phyloP scores from a whole-genome alignment of 2,888 invertebrate genomes.

The Hirtodrosophila confusa region DNA sequence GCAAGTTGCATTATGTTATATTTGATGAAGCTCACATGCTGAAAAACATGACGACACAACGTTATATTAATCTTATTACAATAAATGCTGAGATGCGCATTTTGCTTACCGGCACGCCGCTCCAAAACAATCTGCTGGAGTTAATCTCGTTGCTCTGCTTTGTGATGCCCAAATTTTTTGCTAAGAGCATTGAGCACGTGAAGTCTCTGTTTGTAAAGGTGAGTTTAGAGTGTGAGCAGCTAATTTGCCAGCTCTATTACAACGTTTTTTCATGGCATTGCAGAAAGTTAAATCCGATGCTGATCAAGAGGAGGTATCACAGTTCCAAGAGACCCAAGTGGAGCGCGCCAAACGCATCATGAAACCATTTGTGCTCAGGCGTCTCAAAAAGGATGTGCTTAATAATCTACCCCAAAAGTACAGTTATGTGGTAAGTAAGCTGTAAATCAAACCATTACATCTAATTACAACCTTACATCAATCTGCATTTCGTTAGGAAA shows the following conservation, averaged over 20 bases:
- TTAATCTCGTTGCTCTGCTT: conserved; percentile 97
- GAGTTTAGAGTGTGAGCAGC: background rate
- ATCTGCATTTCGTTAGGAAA: conserved; percentile 65
- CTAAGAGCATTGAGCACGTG: conserved; percentile 93
- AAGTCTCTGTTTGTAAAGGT: conserved; percentile 94
- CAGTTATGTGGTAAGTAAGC: conserved; percentile 86
- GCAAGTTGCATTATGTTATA: conserved; percentile 94
- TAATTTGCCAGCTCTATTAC: background rate
- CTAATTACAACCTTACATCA: too few relatives aligned
- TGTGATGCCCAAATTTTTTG: conserved; percentile 98
- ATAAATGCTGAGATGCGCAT: conserved; percentile 95
- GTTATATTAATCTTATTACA: conserved; percentile 94
- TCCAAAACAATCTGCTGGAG: conserved; percentile 98
- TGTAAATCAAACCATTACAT: too few relatives aligned
- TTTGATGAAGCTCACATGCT: conserved; percentile 99
- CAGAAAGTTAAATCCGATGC: conserved; percentile 85
- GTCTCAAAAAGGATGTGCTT: conserved; percentile 94
- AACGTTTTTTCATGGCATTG: conserved; percentile 7
- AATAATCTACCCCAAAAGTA: conserved; percentile 93
- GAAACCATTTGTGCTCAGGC: conserved; percentile 96
- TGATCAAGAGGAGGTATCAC: conserved; percentile 87
- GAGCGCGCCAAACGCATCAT: conserved; percentile 97
- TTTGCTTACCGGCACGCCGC: conserved; percentile 96
- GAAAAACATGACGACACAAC: conserved; percentile 97
- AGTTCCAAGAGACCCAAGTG: conserved; percentile 96